Base-by-base conservation (phyloP, 2,888 invertebrate genomes). In the Disparrhopalites patrizii region DNA sequence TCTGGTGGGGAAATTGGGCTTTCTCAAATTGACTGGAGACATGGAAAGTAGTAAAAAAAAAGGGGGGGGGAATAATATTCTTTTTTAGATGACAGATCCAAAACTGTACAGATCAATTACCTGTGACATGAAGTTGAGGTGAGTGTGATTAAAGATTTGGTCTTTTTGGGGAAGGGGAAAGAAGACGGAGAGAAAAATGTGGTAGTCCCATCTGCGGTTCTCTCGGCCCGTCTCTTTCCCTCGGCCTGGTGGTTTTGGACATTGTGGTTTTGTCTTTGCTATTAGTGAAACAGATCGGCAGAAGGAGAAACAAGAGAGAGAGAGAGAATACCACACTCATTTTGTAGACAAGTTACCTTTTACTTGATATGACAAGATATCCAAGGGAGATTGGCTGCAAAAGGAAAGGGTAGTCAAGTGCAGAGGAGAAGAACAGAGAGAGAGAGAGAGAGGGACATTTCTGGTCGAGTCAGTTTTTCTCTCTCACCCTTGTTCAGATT, bases 391-490 rank as follows among this genome's bases (percentile, higher is more conserved):
- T 20, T 47, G 47, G 25, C 25, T 47, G n/a, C 25, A 47, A 23
- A 25, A 47, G 23, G 40, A 40, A 18, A 40, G 40, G n/a, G 47
- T 47, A 20, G 20, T 47, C 47, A 47, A 47, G 36, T 10, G 36
- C 64, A 66, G 63, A 40, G 70, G n/a, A n/a, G n/a, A n/a, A n/a
- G n/a, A n/a, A n/a, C n/a, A n/a, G n/a, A n/a, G n/a, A n/a, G n/a
- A n/a, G n/a, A n/a, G n/a, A n/a, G n/a, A n/a, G n/a, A n/a, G n/a
- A n/a, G n/a, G n/a, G n/a, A n/a, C n/a, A 18, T 55, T 69, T 67
- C 65, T 67, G 66, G 66, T 70, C 66, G 61, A 68, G 66, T 68
- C 63, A 62, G 66, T 68, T 66, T 69, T 65, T 62, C 66, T 64
- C 43, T 64, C 66, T 40, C 58, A 58, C 66, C 64, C 67, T 64